phyloP scores from a whole-genome alignment of 1,140 invertebrate species.

The Drosophila grimshawi region DNA sequence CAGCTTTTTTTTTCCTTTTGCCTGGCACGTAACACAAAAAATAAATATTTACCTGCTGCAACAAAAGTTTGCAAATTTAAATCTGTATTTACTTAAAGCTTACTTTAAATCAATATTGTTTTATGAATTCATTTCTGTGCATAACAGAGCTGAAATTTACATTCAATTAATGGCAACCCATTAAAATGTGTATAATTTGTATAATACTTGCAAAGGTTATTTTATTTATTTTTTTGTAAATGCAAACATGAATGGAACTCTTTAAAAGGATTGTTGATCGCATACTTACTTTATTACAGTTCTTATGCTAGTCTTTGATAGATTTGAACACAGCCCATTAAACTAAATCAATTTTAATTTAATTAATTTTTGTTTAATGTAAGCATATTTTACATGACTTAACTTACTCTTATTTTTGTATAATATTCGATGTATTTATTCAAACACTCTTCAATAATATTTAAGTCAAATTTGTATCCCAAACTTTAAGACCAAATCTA shows the following conservation, averaged over 20 bases:
- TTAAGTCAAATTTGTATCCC: background rate
- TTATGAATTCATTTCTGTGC: slow-evolving; percentile 13
- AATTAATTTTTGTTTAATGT: no score
- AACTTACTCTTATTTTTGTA: no score
- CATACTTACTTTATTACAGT: background rate
- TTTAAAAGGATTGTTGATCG: background rate
- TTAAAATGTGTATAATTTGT: slow-evolving; percentile 1
- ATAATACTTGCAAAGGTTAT: background rate
- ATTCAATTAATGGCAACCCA: slow-evolving; percentile 24
- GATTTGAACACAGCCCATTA: background rate
- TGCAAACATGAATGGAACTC: background rate
- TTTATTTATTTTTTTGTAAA: background rate
- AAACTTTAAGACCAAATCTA: background rate
- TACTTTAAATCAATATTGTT: slow-evolving; percentile 14
- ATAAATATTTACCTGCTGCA: background rate
- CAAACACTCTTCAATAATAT: background rate
- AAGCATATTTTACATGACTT: no score
- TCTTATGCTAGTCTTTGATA: background rate
- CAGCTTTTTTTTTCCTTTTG: background rate
- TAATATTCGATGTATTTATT: no score
- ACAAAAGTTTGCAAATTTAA: slow-evolving; percentile 24
- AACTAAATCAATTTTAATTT: background rate
- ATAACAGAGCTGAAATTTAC: background rate
- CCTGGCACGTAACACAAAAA: background rate
- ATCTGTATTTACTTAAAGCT: slow-evolving; percentile 42